Conservation (phyloP, 2,113 vertebrate genomes). For the Neofelis nebulosa region DNA sequence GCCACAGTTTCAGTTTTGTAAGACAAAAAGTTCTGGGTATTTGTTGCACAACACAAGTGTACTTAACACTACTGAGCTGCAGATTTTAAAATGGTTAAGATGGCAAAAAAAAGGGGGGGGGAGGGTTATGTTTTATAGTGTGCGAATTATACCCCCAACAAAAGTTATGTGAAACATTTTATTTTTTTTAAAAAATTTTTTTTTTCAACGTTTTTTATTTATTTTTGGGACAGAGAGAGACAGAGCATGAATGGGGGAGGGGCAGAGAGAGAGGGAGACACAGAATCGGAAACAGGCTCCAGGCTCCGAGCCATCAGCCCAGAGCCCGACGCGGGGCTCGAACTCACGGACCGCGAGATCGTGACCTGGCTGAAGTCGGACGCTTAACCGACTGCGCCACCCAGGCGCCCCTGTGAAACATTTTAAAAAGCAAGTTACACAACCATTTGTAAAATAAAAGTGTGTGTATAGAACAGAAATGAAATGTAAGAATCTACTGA, state of each 20-base stretch:
- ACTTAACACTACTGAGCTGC: not conserved
- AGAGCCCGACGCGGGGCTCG: no score
- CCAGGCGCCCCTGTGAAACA: no score
- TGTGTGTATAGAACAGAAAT: not conserved
- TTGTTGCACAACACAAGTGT: not conserved
- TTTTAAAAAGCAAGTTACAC: not conserved
- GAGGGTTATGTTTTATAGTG: not conserved
- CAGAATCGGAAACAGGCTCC: no score
- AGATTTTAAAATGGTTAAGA: not conserved
- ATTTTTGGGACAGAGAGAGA: no score
- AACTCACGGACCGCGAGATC: no score
- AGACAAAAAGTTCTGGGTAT: not conserved
- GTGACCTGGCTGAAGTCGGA: no score
- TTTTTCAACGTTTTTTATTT: no score
- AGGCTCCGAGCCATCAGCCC: no score
- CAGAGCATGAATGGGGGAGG: no score
- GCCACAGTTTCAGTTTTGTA: not conserved
- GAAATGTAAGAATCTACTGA: not conserved
- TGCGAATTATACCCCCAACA: not conserved
- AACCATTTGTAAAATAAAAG: constrained; percentile 14
- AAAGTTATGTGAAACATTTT: not conserved
- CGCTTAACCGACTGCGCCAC: no score
- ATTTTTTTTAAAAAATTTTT: no score
- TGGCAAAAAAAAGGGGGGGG: not conserved
- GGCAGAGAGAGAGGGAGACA: no score